phyloP scores from a whole-genome alignment of 1,140 invertebrate species.

The Phthorimaea operculella region DNA sequence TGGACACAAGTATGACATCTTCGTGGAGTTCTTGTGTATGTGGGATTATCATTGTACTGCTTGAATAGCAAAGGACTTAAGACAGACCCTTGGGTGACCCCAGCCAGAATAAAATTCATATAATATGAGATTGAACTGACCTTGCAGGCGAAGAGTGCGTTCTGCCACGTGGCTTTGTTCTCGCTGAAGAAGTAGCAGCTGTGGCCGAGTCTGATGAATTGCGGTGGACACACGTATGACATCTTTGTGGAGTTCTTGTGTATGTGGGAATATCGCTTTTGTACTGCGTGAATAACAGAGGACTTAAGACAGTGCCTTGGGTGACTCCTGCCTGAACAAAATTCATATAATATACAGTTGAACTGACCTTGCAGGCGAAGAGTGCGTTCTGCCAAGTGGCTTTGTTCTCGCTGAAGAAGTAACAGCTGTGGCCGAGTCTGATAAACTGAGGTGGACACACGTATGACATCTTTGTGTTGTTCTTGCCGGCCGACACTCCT shows the following conservation, averaged over 20 bases:
- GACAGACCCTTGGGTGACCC: too few relatives aligned
- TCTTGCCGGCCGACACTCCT: constrained; percentile 29
- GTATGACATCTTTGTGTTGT: constrained; percentile 64
- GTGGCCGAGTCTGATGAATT: constrained; percentile 77
- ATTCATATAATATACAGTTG: not conserved
- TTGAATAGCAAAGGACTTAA: too few relatives aligned
- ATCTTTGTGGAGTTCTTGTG: constrained; percentile 51
- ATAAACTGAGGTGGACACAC: constrained; percentile 78
- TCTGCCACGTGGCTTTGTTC: constrained; percentile 74
- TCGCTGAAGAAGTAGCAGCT: constrained; percentile 82
- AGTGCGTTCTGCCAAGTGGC: constrained; percentile 78
- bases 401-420: constrained; percentile 76
- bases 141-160: constrained; percentile 78
- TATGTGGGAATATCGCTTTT: too few relatives aligned
- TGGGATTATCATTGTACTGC: too few relatives aligned
- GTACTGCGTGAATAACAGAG: not conserved
- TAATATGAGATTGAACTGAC: constrained; percentile 22
- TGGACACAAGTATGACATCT: constrained; percentile 73
- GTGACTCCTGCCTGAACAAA: too few relatives aligned
- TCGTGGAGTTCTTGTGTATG: constrained; percentile 49
- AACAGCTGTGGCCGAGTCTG: constrained; percentile 78
- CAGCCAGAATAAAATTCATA: too few relatives aligned
- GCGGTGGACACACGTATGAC: constrained; percentile 74
- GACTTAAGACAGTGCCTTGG: too few relatives aligned
- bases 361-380: constrained; percentile 72